Conservation (phyloP, 2,888 invertebrate species). For the Drosophila tripunctata region DNA sequence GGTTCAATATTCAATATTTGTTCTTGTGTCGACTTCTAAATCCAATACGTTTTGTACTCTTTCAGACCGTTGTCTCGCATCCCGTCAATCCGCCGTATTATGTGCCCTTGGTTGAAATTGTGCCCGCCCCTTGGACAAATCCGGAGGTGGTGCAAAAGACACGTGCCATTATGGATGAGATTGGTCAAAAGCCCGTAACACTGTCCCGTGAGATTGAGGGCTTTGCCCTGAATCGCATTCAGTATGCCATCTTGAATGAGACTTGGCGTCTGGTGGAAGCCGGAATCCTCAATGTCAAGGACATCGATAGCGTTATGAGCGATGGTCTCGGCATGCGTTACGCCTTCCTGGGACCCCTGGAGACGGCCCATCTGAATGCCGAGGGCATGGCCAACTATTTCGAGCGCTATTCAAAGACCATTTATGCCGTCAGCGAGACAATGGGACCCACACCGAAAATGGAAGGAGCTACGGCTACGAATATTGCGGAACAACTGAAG, state of each 20-base stretch:
- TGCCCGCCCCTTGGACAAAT: constrained; percentile 97
- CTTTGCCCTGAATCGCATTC: constrained; percentile 96
- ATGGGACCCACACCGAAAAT: constrained; percentile 91
- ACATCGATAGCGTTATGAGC: constrained; percentile 96
- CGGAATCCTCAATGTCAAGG: constrained; percentile 93
- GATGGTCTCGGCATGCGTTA: constrained; percentile 97
- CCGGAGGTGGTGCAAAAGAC: constrained; percentile 90
- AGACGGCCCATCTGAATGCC: constrained; percentile 97
- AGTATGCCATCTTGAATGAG: constrained; percentile 97
- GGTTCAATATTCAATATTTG: too few species aligned
- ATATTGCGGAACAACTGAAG: constrained; percentile 90
- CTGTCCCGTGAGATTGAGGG: constrained; percentile 94
- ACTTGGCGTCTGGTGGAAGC: constrained; percentile 94
- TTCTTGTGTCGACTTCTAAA: constrained; percentile 6
- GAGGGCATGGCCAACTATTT: constrained; percentile 90
- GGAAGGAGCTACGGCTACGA: constrained; percentile 87
- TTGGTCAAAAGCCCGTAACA: constrained; percentile 96
- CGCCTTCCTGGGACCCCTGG: constrained; percentile 96
- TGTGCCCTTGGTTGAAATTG: constrained; percentile 96
- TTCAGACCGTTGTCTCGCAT: constrained; percentile 89
- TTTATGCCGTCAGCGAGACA: constrained; percentile 88
- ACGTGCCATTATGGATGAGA: constrained; percentile 91
- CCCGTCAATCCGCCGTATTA: constrained; percentile 99
- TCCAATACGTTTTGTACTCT: too few species aligned
- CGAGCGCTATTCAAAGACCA: constrained; percentile 87